A percentile compares a stretch with the other conserved stretches of the same genome.
phyloP scores from a whole-genome alignment of 2,888 invertebrate species.

The Acrobasis suavella region DNA sequence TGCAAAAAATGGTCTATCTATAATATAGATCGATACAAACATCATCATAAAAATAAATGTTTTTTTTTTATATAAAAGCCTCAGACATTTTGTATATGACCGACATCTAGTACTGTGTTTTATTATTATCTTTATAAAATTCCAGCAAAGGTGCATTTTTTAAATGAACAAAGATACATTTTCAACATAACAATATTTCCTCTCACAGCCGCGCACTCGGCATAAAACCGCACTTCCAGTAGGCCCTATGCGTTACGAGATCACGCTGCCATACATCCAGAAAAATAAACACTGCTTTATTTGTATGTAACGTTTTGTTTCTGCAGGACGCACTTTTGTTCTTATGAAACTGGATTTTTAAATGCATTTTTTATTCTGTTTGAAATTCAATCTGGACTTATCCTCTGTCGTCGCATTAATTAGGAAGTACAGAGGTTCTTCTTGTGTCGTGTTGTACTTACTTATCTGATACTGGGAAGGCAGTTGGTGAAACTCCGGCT shows the following conservation, averaged over 20 bases:
- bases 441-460: conserved; percentile 3
- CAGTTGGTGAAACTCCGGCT: background rate
- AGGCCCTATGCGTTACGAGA: conserved; percentile 51
- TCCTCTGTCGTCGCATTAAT: conserved; percentile 6
- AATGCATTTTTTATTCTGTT: background rate
- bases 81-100: too few species aligned
- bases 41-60: too few species aligned
- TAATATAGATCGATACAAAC: too few species aligned
- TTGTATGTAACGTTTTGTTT: conserved; percentile 21
- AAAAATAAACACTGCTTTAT: conserved; percentile 26
- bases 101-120: too few species aligned
- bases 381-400: conserved; percentile 6
- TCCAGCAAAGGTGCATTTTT: too few species aligned
- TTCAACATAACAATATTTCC: conserved; percentile 10
- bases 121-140: too few species aligned
- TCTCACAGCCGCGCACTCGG: conserved; percentile 6
- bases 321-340: conserved; percentile 12
- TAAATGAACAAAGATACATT: too few species aligned
- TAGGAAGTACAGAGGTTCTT: conserved; percentile 1
- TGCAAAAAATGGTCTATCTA: too few species aligned
- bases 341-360: conserved; percentile 18
- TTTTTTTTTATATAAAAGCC: too few species aligned
- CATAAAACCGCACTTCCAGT: conserved; percentile 49
- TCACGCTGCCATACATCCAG: conserved; percentile 32
- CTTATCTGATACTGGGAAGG: background rate